These are phyloP conservation scores for Gambusia affinis DNA, from an alignment of 2,113 vertebrate genomes.

Conservation along the genomic window DNA sequence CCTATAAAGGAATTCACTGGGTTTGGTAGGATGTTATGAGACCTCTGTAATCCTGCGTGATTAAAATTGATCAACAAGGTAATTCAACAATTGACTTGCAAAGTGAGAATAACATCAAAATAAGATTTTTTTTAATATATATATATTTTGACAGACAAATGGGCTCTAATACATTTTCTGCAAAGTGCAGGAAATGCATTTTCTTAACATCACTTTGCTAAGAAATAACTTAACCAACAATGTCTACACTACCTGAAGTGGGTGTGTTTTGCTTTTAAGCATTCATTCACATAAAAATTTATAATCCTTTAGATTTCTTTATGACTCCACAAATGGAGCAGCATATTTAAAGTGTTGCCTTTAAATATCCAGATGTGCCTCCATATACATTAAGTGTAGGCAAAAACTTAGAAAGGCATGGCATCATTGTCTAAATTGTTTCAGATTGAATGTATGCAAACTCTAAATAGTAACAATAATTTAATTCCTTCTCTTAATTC, in stretches of 20 bases:
- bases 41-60: slow-evolving; percentile 40
- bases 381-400: not conserved
- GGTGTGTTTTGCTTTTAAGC: not conserved
- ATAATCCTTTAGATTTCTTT: not conserved
- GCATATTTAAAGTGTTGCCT: not conserved
- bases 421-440: too few species aligned
- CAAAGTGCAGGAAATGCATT: not conserved
- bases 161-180: slow-evolving; percentile 4
- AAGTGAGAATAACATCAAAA: slow-evolving; percentile 6
- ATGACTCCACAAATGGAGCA: not conserved
- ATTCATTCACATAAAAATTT: not conserved
- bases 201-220: not conserved
- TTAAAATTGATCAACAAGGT: slow-evolving; percentile 61
- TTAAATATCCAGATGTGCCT: not conserved
- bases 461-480: not conserved
- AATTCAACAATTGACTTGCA: slow-evolving; percentile 25
- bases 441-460: not conserved
- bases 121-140: slow-evolving; percentile 1
- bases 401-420: not conserved
- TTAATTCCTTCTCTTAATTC: not conserved
- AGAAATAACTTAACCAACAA: not conserved
- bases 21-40: slow-evolving; percentile 52
- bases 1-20: slow-evolving; percentile 60
- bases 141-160: slow-evolving; percentile 15
- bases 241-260: not conserved